Evolutionary conservation across 1,140 invertebrate genomes (phyloP).

Genomic region (Drosophila neocordata): DNA sequence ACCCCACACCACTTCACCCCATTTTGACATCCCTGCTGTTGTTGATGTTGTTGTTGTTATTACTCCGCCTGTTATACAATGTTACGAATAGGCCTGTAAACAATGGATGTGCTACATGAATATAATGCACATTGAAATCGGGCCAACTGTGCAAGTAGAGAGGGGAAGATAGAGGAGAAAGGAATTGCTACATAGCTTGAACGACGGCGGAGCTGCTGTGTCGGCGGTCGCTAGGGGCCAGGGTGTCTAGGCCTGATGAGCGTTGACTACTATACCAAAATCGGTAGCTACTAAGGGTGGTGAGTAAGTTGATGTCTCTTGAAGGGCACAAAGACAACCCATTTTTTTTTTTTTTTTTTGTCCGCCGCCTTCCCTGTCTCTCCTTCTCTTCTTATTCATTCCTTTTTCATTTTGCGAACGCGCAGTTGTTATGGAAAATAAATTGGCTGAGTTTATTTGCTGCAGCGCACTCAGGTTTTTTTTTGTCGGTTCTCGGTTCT

Average conservation of each 20-base stretch:
- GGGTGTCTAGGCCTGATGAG: background rate
- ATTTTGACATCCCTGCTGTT: too few relatives aligned
- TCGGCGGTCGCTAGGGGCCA: background rate
- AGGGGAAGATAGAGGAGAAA: background rate
- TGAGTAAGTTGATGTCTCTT: background rate
- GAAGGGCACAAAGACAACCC: slow-evolving; percentile 8
- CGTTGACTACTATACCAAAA: background rate
- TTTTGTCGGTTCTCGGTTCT: background rate
- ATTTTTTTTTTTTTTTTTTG: background rate
- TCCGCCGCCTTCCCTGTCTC: background rate
- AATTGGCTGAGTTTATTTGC: slow-evolving; percentile 8
- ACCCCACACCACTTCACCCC: background rate
- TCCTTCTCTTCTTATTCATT: background rate
- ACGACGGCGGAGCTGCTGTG: background rate
- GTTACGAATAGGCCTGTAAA: slow-evolving; percentile 50
- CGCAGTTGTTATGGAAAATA: slow-evolving; percentile 3
- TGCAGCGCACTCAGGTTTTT: slow-evolving; percentile 4
- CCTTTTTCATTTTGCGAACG: slow-evolving; percentile 4
- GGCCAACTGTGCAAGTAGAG: slow-evolving; percentile 14
- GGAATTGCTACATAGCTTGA: background rate
- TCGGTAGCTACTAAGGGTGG: background rate
- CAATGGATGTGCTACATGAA: slow-evolving; percentile 55
- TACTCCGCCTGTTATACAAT: slow-evolving; percentile 45
- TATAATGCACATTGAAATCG: slow-evolving; percentile 49
- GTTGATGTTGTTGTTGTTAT: slow-evolving; percentile 19